phyloP scores from a whole-genome alignment of 2,113 vertebrate species.

The Crotophaga sulcirostris region DNA sequence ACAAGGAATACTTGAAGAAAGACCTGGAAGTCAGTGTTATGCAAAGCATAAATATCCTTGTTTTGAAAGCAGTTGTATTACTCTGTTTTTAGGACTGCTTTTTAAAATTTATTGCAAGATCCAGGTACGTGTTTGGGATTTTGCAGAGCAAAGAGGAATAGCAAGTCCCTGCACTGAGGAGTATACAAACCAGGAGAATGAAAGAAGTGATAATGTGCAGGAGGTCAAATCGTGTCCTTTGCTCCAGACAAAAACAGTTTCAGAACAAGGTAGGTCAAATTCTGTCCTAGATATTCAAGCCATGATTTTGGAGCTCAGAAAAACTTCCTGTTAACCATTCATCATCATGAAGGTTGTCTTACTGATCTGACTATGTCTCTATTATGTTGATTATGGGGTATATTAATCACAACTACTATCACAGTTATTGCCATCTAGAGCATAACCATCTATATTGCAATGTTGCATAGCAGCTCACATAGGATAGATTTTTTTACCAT shows the following conservation, averaged over 20 bases:
- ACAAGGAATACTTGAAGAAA: neutral
- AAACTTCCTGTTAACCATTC: neutral
- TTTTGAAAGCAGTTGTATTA: neutral
- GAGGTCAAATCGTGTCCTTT: neutral
- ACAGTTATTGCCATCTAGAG: neutral
- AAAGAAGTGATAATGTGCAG: neutral
- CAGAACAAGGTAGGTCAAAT: neutral
- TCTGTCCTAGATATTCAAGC: neutral
- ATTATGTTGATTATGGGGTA: neutral
- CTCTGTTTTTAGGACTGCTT: neutral
- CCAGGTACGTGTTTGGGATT: neutral
- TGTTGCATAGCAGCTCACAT: neutral
- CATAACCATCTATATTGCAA: neutral
- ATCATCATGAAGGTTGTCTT: neutral
- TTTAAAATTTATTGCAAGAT: slow-evolving; percentile 18
- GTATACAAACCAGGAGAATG: neutral
- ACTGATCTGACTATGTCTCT: neutral
- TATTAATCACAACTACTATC: neutral
- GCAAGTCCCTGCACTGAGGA: neutral
- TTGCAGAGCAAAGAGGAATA: neutral
- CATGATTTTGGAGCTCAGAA: neutral
- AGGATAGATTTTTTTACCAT: neutral
- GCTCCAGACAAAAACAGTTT: neutral
- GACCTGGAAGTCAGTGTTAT: neutral
- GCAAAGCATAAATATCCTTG: neutral